phyloP scores from a whole-genome alignment of 2,113 vertebrate genomes.

The Oncorhynchus nerka region DNA sequence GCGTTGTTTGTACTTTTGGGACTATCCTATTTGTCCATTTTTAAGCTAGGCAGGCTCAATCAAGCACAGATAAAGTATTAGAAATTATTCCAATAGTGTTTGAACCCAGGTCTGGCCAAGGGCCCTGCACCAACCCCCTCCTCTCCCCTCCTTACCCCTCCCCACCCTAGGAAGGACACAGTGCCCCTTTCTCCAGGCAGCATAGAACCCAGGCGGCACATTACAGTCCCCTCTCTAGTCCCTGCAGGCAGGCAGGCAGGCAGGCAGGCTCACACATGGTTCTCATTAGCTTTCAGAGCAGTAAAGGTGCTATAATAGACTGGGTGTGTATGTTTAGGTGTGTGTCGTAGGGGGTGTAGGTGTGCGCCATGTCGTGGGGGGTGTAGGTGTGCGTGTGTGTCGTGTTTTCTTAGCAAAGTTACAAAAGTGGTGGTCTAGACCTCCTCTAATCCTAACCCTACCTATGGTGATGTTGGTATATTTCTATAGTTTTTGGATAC shows the following conservation, averaged over 20 bases:
- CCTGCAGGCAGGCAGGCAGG: conserved; percentile 31
- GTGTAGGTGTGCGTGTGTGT: neutral
- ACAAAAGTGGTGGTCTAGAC: no score
- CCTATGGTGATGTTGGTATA: no score
- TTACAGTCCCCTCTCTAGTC: conserved; percentile 21
- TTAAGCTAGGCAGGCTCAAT: no score
- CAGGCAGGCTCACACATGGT: conserved; percentile 44
- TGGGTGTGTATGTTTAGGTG: conserved; percentile 20
- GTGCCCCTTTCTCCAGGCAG: conserved; percentile 46
- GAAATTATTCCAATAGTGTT: no score
- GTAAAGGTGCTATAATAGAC: conserved; percentile 42
- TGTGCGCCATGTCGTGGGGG: no score
- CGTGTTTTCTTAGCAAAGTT: neutral
- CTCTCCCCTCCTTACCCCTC: neutral
- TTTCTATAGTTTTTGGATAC: no score
- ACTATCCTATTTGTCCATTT: no score
- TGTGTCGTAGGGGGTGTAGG: neutral
- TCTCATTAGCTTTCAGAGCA: conserved; percentile 44
- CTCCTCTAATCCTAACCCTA: no score
- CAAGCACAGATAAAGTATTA: no score
- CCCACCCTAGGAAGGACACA: conserved; percentile 32
- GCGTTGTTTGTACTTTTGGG: no score
- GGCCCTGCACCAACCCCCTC: conserved; percentile 41
- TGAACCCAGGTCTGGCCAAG: neutral
- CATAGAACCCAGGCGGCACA: conserved; percentile 30